These are phyloP conservation scores for Bombus cullumanus DNA, from an alignment of 1,140 invertebrate species.

Conservation along the genomic window DNA sequence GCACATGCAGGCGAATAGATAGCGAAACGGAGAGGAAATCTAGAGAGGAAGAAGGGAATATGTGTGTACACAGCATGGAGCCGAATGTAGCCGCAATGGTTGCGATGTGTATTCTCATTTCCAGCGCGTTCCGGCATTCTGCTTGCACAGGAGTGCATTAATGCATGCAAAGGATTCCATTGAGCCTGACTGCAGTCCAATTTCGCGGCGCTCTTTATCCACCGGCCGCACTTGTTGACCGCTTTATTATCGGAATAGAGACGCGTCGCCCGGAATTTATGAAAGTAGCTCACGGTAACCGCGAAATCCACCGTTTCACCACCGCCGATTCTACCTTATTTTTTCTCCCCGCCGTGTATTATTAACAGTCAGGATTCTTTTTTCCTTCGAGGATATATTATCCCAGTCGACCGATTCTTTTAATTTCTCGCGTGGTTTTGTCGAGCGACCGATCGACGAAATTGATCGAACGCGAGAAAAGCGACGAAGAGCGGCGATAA, in stretches of 20 bases:
- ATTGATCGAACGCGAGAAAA: too few species aligned
- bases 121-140: conserved; percentile 38
- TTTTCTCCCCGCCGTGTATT: too few species aligned
- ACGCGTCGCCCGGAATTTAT: conserved; percentile 32
- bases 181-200: conserved; percentile 42
- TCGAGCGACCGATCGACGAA: too few species aligned
- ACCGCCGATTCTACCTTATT: too few species aligned
- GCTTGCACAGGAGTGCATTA: conserved; percentile 53
- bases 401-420: too few species aligned
- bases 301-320: background rate
- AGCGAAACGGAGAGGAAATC: background rate
- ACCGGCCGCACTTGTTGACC: conserved; percentile 8
- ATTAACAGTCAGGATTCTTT: too few species aligned
- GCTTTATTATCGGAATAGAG: conserved; percentile 33
- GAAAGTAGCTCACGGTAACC: conserved; percentile 4
- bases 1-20: background rate
- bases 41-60: background rate
- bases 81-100: conserved; percentile 47
- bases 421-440: background rate
- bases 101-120: conserved; percentile 48
- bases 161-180: conserved; percentile 55
- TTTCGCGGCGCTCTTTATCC: conserved; percentile 47
- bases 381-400: too few species aligned
- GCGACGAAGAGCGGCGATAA: too few species aligned
- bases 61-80: conserved; percentile 38